Evolutionary conservation across 2,888 invertebrate species (phyloP), one percentile per base, ranked within the genome.

Genomic region (Cynaeus angustus): DNA sequence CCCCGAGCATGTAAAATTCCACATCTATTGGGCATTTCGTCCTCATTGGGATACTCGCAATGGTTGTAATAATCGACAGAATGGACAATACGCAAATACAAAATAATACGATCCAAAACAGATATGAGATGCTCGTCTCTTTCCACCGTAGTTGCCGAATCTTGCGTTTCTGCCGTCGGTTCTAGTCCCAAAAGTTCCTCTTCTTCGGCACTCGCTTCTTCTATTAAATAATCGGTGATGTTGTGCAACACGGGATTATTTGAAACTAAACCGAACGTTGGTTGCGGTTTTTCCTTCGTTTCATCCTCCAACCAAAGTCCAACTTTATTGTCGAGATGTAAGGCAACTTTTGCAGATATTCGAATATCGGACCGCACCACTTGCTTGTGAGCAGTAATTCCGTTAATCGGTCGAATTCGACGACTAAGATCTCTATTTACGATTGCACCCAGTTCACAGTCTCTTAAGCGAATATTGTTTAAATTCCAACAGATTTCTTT

Each of bases 401-500:
- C 97, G 80, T 95, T 95, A 0, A 96, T 94, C 0, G 96, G 92
- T 0, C 99, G 91, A 71, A 99, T 94, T 59, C 99, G 91, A 9
- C 98, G 92, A 79, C 96, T 96, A 72, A 99, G 86, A 86, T 99
- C 99, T 12, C 98, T 90, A 87, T 99, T 99, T 50, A 99, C 96
- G 75, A 99, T 97, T 5, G 97, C 96, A 12, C 96, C 96, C 75
- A 98, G 87, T 84, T 98, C 98, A 83, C 95, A 95, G 80, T 97
- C 97, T 72, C 92, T 91, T 73, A 94, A 87, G 91, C 98, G 89
- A 72, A 97, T 95, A 77, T 96, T 98, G 83, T 98, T 99, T 43
- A 99, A 89, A 83, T 96, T 97, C 98, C 98, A 99, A 86, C 99
- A 99, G 75, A 99, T 99, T 83, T 99, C 99, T 83, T 99, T 99